phyloP scores from a whole-genome alignment of 2,113 vertebrate species.

The Pangasianodon gigas region DNA sequence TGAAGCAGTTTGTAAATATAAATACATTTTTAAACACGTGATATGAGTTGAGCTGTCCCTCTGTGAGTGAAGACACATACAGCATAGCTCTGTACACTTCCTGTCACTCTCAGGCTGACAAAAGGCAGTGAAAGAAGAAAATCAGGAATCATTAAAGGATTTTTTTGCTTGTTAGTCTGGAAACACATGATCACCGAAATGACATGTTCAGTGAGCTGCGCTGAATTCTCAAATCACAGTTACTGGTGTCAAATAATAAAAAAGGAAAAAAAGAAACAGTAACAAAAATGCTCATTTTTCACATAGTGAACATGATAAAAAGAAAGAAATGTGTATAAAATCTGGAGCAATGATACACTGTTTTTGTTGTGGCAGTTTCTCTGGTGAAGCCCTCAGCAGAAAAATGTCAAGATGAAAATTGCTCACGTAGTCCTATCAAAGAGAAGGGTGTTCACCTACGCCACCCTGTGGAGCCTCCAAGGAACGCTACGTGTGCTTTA shows the following conservation, averaged over 20 bases:
- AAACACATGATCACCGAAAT: constrained; percentile 61
- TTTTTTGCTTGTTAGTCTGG: constrained; percentile 61
- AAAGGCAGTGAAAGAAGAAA: constrained; percentile 67
- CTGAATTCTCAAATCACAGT: constrained; percentile 70
- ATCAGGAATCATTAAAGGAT: constrained; percentile 75
- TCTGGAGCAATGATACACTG: constrained; percentile 52
- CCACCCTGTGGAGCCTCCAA: constrained; percentile 43
- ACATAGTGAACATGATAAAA: constrained; percentile 61
- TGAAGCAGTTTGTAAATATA: constrained; percentile 24
- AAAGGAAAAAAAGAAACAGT: constrained; percentile 35
- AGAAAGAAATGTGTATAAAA: constrained; percentile 54
- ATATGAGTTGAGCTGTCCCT: constrained; percentile 31
- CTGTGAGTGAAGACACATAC: constrained; percentile 18
- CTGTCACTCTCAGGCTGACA: constrained; percentile 56
- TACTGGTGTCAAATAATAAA: constrained; percentile 60
- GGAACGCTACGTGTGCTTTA: constrained; percentile 54
- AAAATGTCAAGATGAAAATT: constrained; percentile 38
- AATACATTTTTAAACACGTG: not conserved
- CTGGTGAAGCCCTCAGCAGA: constrained; percentile 47
- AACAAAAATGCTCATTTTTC: constrained; percentile 60
- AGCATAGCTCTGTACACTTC: constrained; percentile 37
- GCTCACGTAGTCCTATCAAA: constrained; percentile 45
- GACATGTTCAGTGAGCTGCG: constrained; percentile 70
- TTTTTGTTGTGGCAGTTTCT: constrained; percentile 41
- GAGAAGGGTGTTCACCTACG: constrained; percentile 49